Percentiles rank a stretch among this genome's conserved stretches.
Conservation (phyloP, 2,113 vertebrate species). For the Stegastes partitus region DNA sequence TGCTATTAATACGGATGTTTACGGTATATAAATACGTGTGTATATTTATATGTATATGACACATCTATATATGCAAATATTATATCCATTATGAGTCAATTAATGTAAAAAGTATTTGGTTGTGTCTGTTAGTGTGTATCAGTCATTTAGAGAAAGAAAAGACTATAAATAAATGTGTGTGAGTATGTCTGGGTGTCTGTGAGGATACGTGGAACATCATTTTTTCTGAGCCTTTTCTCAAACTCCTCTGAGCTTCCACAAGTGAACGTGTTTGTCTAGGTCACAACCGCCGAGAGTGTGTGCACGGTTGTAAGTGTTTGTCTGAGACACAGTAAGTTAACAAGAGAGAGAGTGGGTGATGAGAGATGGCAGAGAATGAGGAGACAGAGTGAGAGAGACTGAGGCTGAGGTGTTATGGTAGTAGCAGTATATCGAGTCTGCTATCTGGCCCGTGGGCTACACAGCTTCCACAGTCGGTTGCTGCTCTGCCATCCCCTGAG, state of each 20-base stretch:
- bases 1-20: no score
- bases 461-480: conserved; percentile 37
- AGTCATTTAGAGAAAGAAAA: not conserved
- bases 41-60: no score
- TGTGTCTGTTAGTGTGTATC: no score
- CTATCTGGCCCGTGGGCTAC: conserved; percentile 68
- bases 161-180: conserved; percentile 37
- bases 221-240: conserved; percentile 45
- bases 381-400: conserved; percentile 17
- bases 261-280: conserved; percentile 59
- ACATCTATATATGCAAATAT: no score
- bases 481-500: conserved; percentile 39
- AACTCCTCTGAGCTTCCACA: conserved; percentile 57
- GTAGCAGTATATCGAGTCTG: conserved; percentile 54
- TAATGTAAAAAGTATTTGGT: conserved; percentile 17
- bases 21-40: no score
- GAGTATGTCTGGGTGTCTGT: not conserved
- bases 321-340: conserved; percentile 41
- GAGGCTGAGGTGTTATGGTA: conserved; percentile 52
- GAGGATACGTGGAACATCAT: conserved; percentile 29
- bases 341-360: conserved; percentile 45
- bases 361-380: conserved; percentile 49
- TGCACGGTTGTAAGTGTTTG: conserved; percentile 54
- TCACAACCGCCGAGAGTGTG: conserved; percentile 29
- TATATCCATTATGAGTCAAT: not conserved